Conservation (phyloP, 2,888 invertebrate genomes). For the Parnassius mnemosyne region DNA sequence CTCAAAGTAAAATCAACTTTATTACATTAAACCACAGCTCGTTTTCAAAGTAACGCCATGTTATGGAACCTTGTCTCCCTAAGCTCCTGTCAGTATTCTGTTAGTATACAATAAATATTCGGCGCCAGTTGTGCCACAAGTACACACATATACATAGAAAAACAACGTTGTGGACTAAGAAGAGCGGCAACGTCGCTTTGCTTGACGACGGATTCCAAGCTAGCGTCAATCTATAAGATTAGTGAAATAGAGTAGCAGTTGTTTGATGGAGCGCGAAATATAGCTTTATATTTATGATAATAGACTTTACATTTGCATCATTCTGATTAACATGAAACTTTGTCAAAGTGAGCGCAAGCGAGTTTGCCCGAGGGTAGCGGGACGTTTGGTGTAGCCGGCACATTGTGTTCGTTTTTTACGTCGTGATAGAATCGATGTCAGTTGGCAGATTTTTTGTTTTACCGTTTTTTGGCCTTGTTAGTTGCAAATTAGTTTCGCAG, state of each 20-base stretch:
- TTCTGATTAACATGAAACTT: constrained; percentile 35
- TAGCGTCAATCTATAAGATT: constrained; percentile 54
- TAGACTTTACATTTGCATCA: constrained; percentile 39
- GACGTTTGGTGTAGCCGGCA: constrained; percentile 65
- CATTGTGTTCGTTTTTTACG: constrained; percentile 75
- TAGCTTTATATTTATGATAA: constrained; percentile 12
- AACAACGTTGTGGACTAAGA: constrained; percentile 63
- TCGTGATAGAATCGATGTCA: constrained; percentile 77
- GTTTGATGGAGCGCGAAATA: constrained; percentile 14
- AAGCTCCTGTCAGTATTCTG: constrained; percentile 72
- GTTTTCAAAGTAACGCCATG: constrained; percentile 38
- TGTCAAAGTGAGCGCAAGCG: constrained; percentile 42
- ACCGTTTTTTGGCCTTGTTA: constrained; percentile 78
- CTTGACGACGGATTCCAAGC: constrained; percentile 68
- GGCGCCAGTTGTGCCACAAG: constrained; percentile 78
- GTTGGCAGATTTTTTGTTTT: constrained; percentile 79
- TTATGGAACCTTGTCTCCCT: constrained; percentile 70
- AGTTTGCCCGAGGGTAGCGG: constrained; percentile 68
- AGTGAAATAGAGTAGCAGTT: constrained; percentile 52
- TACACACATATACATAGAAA: constrained; percentile 77
- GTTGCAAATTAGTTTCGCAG: constrained; percentile 24
- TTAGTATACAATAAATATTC: constrained; percentile 81
- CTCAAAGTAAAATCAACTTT: constrained; percentile 49
- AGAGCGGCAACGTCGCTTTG: constrained; percentile 74
- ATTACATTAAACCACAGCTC: constrained; percentile 43